Base-by-base conservation (phyloP, 2,888 invertebrate species). In the Muscina levida region DNA sequence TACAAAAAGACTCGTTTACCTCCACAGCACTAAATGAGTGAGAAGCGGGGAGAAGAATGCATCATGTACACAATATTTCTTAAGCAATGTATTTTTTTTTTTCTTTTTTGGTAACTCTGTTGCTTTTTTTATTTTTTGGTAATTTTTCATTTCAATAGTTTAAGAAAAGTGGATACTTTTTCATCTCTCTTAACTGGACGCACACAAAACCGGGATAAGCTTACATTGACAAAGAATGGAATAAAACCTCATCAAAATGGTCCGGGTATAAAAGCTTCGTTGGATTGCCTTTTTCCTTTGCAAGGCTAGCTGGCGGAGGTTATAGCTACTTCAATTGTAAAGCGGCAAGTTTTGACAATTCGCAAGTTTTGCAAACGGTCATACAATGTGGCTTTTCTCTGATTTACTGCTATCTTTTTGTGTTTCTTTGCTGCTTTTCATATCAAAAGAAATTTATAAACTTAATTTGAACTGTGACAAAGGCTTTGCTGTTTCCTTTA, bases 391-490 rank as follows among this genome's bases (percentile, higher is more conserved):
- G 72, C 68, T 65, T 72, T 80, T 74, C 77, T 72, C 19, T 66
- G 53, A 44, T 22, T 44, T 15, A 57, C 31, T 57, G 59, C 39
- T 13, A 11, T 39, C 39, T 17, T n/a, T 17, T 19, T 22, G 51
- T 59, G 17, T 39, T 31, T 8, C 22, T 42, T 37, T 42, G 8
- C 31, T 31, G 31, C 62, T 42, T 42, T 62, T 62, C 62, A 24
- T 26, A 39, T 42, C 1, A 8, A 22, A 31, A 31, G 31, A 31
- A 31, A 31, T 66, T 62, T 62, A 56, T 74, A 72, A 77, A 81
- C 77, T 77, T 81, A 81, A 81, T 77, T 81, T 77, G 42, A 71
- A 44, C 67, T 75, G 74, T 77, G 77, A 77, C 77, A 81, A 81
- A 75, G 62, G 67, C 53, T 73, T 17, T 17, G 17, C 62, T 42